Conservation (phyloP, 1,140 invertebrate genomes). For the Pseudomyrmex concolor region DNA sequence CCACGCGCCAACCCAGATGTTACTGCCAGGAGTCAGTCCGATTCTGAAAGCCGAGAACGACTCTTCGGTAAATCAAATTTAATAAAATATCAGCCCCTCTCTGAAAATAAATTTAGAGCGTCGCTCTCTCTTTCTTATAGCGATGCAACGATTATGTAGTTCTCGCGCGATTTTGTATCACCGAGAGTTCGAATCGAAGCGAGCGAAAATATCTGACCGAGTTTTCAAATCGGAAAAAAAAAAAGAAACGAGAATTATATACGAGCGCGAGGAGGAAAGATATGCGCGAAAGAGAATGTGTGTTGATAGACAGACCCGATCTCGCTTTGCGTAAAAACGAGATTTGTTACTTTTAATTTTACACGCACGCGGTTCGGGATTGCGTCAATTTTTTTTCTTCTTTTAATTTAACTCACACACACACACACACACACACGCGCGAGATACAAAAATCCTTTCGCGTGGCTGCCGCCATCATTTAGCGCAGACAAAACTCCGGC, state of each 20-base stretch:
- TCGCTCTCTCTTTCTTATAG: not conserved
- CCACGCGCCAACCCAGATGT: slow-evolving; percentile 94
- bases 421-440: too few species aligned
- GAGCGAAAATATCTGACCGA: slow-evolving; percentile 20
- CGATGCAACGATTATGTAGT: not conserved
- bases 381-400: too few species aligned
- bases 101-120: slow-evolving; percentile 21
- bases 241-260: not conserved
- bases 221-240: slow-evolving; percentile 11
- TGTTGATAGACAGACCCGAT: slow-evolving; percentile 15
- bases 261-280: too few species aligned
- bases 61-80: not conserved
- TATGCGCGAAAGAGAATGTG: not conserved
- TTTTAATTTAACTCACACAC: too few species aligned
- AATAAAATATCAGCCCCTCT: not conserved
- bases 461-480: slow-evolving; percentile 24
- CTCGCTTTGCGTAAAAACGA: not conserved
- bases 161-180: not conserved
- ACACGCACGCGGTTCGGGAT: slow-evolving; percentile 12
- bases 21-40: slow-evolving; percentile 89
- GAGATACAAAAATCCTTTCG: not conserved
- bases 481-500: slow-evolving; percentile 23
- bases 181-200: not conserved
- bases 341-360: slow-evolving; percentile 39
- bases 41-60: slow-evolving; percentile 83